A percentile compares a stretch with the other conserved stretches of the same genome.
Evolutionary conservation across 2,113 vertebrate species (phyloP).

Genomic region (Mormyrus lacerda): DNA sequence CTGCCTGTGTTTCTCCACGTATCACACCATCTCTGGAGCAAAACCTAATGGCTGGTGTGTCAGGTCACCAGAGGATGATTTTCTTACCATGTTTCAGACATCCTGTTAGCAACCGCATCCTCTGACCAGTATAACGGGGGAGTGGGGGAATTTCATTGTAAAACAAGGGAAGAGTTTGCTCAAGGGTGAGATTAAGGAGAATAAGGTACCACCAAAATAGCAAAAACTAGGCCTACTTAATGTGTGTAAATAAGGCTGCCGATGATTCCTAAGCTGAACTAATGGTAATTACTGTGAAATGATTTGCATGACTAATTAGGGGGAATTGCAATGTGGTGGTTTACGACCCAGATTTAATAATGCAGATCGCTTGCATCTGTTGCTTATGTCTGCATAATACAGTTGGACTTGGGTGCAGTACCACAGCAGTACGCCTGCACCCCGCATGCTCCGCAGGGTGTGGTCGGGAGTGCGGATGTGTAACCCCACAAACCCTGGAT

Average conservation of each 20-base stretch:
- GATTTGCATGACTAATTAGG: constrained; percentile 11
- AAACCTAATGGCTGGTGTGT: background rate
- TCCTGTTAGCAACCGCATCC: background rate
- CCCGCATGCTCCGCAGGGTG: background rate
- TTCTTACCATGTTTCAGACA: background rate
- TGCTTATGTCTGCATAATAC: background rate
- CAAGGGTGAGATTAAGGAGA: background rate
- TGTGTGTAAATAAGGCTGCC: constrained; percentile 10
- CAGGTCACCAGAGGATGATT: background rate
- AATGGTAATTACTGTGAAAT: constrained; percentile 9
- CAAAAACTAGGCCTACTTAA: constrained; percentile 3
- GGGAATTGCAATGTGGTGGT: constrained; percentile 2
- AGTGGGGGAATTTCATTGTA: background rate
- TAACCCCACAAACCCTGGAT: background rate
- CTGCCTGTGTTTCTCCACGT: background rate
- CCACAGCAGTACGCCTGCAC: background rate
- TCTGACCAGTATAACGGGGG: background rate
- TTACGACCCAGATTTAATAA: constrained; percentile 1
- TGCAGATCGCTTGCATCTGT: background rate
- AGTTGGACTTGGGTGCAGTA: background rate
- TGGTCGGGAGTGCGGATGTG: background rate
- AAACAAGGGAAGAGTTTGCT: background rate
- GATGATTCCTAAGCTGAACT: constrained; percentile 4
- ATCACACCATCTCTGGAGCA: background rate
- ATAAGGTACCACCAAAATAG: background rate